Percentiles rank a stretch among this genome's conserved stretches.
Conservation (phyloP, 2,113 vertebrate genomes). For the Polyodon spathula region DNA sequence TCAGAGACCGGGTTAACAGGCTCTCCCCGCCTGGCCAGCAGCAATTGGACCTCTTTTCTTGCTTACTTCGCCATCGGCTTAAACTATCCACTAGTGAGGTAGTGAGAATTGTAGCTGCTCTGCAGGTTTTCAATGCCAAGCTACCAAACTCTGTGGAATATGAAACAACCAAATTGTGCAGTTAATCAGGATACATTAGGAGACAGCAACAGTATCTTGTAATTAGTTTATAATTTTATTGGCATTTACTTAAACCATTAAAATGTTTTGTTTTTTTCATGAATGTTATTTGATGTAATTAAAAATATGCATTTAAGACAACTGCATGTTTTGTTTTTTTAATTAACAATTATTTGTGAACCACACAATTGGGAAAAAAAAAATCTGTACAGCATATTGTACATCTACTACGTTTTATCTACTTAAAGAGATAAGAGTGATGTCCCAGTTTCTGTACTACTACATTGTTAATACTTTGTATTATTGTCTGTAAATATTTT, state of each 20-base stretch:
- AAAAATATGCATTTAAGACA: too few relatives aligned
- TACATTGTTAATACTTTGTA: constrained; percentile 64
- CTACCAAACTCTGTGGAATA: constrained; percentile 63
- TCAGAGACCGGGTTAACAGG: constrained; percentile 65
- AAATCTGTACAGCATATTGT: too few relatives aligned
- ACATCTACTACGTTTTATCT: too few relatives aligned
- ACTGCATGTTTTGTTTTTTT: too few relatives aligned
- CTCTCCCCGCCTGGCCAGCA: constrained; percentile 62
- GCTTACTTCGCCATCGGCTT: constrained; percentile 62
- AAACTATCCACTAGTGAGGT: constrained; percentile 64
- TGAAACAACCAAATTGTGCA: constrained; percentile 73
- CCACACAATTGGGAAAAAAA: too few relatives aligned
- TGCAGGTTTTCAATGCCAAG: constrained; percentile 65
- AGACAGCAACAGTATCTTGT: constrained; percentile 30
- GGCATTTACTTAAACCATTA: constrained; percentile 22
- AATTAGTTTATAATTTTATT: constrained; percentile 15
- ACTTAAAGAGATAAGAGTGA: neutral
- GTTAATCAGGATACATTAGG: constrained; percentile 52
- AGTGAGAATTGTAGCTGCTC: constrained; percentile 57
- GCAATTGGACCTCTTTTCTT: constrained; percentile 63
- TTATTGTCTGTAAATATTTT: constrained; percentile 44
- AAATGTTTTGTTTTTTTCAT: constrained; percentile 17
- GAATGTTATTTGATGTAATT: too few relatives aligned
- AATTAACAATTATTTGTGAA: too few relatives aligned
- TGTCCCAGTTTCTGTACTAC: constrained; percentile 37